Base-by-base conservation (phyloP, 2,888 invertebrate genomes). In the Scaptodrosophila latifasciaeformis region DNA sequence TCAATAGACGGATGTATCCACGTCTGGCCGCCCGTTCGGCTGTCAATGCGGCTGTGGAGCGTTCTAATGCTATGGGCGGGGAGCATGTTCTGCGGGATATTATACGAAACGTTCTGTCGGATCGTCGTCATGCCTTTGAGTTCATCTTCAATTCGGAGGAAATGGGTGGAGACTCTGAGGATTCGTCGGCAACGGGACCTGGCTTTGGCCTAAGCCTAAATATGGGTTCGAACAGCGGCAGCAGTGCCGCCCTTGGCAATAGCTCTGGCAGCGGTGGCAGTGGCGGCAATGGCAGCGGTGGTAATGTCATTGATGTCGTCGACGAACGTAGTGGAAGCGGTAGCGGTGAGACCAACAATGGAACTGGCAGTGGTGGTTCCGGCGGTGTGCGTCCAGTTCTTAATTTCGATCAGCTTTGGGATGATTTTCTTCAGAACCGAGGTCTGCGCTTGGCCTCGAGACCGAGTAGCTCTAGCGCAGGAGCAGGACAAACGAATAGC, bases 131-230 rank as follows among this genome's bases (percentile, higher is more conserved):
- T 46, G 80, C 78, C 3, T 82, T 77, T 24, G 81, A 81, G 24
- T 82, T 82, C 7, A 81, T 81, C 5, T 82, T 81, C 31, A 82
- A 82, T 44, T 69, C 80, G 9, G 81, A 82, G 44, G 82, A 82
- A 12, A 67, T 82, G 67, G 67, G 82, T n/a, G 63, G 74, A 2
- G 80, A 82, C 12, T 65, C 70, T 1, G 81, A 79, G 47, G 78
- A 79, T 13, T 56, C 67, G 1, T 39, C 49, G 2, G 47, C 66
- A 24, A 24, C 27, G 12, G 42, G 24, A 13, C 10, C 10, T 12
- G n/a, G 35, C 49, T 18, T 34, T 12, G 7, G 27, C n/a, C n/a
- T n/a, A n/a, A n/a, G n/a, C n/a, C n/a, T n/a, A n/a, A n/a, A n/a
- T n/a, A n/a, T n/a, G n/a, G n/a, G n/a, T n/a, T n/a, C n/a, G n/a